Base-by-base conservation (phyloP, 2,888 invertebrate genomes). In the Heliconius sara region DNA sequence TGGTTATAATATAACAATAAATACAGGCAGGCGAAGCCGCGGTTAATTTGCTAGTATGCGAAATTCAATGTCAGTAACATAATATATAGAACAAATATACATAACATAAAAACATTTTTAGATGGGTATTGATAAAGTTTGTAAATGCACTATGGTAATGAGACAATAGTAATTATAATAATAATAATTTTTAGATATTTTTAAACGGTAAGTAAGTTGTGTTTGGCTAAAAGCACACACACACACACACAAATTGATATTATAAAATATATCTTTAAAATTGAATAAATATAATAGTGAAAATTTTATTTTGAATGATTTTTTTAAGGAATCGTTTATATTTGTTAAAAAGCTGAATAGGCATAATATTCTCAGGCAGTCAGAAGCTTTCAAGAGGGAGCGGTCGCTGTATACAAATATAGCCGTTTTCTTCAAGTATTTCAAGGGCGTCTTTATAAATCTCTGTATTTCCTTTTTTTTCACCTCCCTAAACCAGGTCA, bases 61-160 rank as follows among this genome's bases (percentile, higher is more conserved):
- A 39, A 60, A 60, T 60, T 60, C n/a, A 60, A 60, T n/a, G n/a
- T 60, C 3, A 60, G 9, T n/a, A n/a, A 47, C 16, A 47, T 47
- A 22, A n/a, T 2, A 60, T n/a, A n/a, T n/a, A 60, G 60, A 60
- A 60, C 4, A 60, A 19, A 43, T n/a, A n/a, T 5, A 68, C 5
- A 34, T 13, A 39, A n/a, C n/a, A 13, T 12, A 39, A 67, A 65
- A 22, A 7, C 43, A 80, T 81, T 7, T 74, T 57, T 67, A 74
- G 80, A 83, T 81, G 9, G 34, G 34, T 39, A 82, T 85, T 77
- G 80, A 84, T 74, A 82, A 57, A 83, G 82, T 84, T 85, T 83
- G 83, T 83, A 81, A 84, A 87, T 30, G 86, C 85, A 83, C 81
- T 19, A 52, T 85, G 83, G 84, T 83, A 80, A 83, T 81, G 78